These are phyloP conservation scores for Drosophila athabasca DNA, from an alignment of 1,140 invertebrate genomes.

Conservation along the genomic window DNA sequence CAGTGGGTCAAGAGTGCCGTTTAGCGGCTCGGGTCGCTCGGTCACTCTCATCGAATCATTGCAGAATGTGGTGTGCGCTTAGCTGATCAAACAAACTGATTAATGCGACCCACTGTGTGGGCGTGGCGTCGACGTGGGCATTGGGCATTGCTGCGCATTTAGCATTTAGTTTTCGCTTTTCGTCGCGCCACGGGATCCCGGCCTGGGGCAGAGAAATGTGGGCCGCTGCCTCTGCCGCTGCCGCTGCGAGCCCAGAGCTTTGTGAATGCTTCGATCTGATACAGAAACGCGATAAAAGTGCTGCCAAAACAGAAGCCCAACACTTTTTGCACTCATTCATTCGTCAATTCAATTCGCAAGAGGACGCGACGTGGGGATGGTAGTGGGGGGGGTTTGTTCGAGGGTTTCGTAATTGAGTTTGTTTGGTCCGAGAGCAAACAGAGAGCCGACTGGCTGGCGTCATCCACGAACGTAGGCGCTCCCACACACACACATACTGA, in stretches of 20 bases:
- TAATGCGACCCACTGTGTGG: conserved; percentile 17
- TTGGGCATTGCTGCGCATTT: conserved; percentile 7
- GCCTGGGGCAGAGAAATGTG: too few relatives aligned
- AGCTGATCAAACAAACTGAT: too few relatives aligned
- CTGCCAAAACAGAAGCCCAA: conserved; percentile 49
- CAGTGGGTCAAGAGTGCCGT: conserved; percentile 14
- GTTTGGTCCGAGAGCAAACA: too few relatives aligned
- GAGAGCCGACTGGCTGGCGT: too few relatives aligned
- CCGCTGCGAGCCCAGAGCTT: background rate
- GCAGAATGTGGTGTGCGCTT: too few relatives aligned
- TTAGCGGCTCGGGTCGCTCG: too few relatives aligned
- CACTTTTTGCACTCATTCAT: conserved; percentile 29
- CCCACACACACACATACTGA: too few relatives aligned
- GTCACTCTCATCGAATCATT: too few relatives aligned
- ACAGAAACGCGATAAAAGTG: conserved; percentile 27
- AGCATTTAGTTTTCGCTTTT: conserved; percentile 27
- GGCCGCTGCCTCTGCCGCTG: background rate
- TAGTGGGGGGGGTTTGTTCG: background rate
- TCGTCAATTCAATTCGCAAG: conserved; percentile 34
- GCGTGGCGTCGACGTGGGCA: too few relatives aligned
- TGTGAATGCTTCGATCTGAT: conserved; percentile 15
- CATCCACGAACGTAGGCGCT: too few relatives aligned
- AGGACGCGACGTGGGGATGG: too few relatives aligned
- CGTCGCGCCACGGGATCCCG: background rate
- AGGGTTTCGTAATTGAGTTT: conserved; percentile 17